Conservation (phyloP, 2,113 vertebrate species). For the Oreocharis arfaki region DNA sequence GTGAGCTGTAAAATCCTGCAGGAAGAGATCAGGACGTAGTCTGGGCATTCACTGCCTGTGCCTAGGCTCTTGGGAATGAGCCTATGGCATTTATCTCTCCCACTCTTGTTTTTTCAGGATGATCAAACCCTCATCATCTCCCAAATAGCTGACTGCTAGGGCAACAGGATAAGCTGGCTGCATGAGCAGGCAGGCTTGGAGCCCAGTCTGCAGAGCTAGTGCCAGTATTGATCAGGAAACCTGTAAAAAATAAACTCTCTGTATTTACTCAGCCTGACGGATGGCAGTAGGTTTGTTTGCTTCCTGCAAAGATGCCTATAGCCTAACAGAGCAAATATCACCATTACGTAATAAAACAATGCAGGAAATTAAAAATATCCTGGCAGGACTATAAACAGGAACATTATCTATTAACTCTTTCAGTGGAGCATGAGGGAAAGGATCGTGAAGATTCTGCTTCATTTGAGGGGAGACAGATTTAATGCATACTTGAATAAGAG, state of each 20-base stretch:
- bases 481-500: background rate
- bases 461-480: background rate
- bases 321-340: background rate
- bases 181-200: background rate
- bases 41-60: background rate
- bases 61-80: background rate
- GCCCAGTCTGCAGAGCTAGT: background rate
- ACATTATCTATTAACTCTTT: slow-evolving; percentile 13
- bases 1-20: background rate
- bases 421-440: background rate
- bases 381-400: background rate
- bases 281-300: slow-evolving; percentile 39
- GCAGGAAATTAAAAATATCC: slow-evolving; percentile 31
- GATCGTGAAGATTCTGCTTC: background rate
- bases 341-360: slow-evolving; percentile 22
- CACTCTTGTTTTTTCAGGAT: background rate
- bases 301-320: slow-evolving; percentile 46
- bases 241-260: slow-evolving; percentile 8
- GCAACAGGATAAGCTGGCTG: background rate
- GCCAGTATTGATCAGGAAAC: slow-evolving; percentile 21
- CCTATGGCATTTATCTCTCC: background rate
- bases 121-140: background rate
- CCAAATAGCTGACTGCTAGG: background rate
- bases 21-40: background rate
- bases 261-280: slow-evolving; percentile 52